These are phyloP conservation scores for Gymnothorax reevesii DNA, from an alignment of 2,797 vertebrate genomes.

Conservation along the genomic window DNA sequence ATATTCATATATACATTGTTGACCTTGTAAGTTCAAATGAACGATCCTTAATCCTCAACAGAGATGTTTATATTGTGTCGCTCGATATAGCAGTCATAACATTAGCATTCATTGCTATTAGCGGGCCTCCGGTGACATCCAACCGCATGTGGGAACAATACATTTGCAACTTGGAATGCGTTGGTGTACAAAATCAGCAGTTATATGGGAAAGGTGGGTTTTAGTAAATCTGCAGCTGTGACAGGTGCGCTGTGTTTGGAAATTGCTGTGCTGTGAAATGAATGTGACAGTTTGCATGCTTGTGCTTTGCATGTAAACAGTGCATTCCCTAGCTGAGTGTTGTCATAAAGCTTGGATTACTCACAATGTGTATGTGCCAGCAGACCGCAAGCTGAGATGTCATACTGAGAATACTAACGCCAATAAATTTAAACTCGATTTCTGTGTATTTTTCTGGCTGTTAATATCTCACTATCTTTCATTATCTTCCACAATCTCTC, in stretches of 20 bases:
- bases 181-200: slow-evolving; percentile 10
- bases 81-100: not conserved
- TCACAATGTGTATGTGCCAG: not conserved
- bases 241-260: slow-evolving; percentile 11
- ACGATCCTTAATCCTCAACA: not conserved
- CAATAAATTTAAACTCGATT: not conserved
- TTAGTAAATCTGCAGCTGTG: slow-evolving; percentile 19
- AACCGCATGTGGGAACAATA: not conserved
- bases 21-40: not conserved
- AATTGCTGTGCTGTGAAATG: slow-evolving; percentile 18
- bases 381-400: not conserved
- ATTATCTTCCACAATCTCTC: not conserved
- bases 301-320: slow-evolving; percentile 26
- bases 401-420: not conserved
- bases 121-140: not conserved
- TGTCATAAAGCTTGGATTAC: slow-evolving; percentile 13
- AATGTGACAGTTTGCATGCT: slow-evolving; percentile 15
- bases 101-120: not conserved
- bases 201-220: slow-evolving; percentile 10
- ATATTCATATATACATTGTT: not conserved
- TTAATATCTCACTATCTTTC: not conserved
- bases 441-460: too few relatives aligned
- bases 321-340: slow-evolving; percentile 9
- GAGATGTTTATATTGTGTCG: not conserved
- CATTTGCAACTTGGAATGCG: not conserved